Evolutionary conservation across 2,888 invertebrate species (phyloP), one percentile per base, ranked within the genome.

Genomic region (Crepidodera aurea): DNA sequence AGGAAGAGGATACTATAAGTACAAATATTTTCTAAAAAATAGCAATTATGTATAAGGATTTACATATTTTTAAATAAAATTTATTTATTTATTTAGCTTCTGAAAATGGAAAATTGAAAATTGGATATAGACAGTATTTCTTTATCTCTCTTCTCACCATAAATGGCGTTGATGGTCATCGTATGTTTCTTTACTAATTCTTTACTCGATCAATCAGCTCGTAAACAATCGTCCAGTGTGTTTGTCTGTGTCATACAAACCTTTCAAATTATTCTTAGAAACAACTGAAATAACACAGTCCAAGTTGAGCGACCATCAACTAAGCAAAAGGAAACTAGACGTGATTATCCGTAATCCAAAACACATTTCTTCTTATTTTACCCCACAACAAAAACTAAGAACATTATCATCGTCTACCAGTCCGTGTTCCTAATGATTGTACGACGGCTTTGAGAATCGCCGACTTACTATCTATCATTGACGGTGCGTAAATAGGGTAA

Each of bases 11-110:
- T 50, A 40, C 29, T 73, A 75, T 61, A 72, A 71, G 48, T 78
- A 76, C 56, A 73, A 75, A 44, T 77, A 74, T 67, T 73, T 75
- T 65, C 70, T 75, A 74, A 83, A 69, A 82, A 84, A 75, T 39
- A 74, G 72, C 44, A 78, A 75, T n/a, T n/a, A n/a, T n/a, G n/a
- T n/a, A n/a, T n/a, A n/a, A n/a, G n/a, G n/a, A n/a, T n/a, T n/a
- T n/a, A n/a, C n/a, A n/a, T n/a, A n/a, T n/a, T n/a, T n/a, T n/a
- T n/a, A n/a, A n/a, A n/a, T n/a, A n/a, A n/a, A n/a, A n/a, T n/a
- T n/a, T n/a, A n/a, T n/a, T n/a, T n/a, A n/a, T n/a, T n/a, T n/a
- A n/a, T n/a, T n/a, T n/a, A n/a, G n/a, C n/a, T n/a, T n/a, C n/a
- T n/a, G n/a, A n/a, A n/a, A n/a, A n/a, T n/a, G n/a, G n/a, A n/a